These are phyloP conservation scores for Riparia riparia DNA, from an alignment of 2,113 vertebrate genomes.

Conservation along the genomic window DNA sequence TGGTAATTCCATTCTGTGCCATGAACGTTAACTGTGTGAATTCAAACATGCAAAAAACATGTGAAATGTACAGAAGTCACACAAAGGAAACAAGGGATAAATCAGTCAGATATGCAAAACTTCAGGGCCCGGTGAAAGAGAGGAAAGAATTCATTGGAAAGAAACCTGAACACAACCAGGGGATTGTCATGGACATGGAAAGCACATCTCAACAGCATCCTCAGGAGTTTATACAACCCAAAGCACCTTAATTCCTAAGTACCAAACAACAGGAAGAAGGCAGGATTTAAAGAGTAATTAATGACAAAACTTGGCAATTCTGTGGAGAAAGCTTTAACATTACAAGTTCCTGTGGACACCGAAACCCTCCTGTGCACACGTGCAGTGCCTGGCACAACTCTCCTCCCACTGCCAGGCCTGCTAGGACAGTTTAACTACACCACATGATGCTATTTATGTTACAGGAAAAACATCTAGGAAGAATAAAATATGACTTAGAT, in stretches of 20 bases:
- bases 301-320: not conserved
- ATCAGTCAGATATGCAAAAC: not conserved
- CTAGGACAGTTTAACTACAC: not conserved
- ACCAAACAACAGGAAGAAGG: not conserved
- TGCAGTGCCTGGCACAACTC: not conserved
- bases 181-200: not conserved
- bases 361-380: not conserved
- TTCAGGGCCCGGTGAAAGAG: not conserved
- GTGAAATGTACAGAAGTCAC: not conserved
- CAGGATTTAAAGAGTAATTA: not conserved
- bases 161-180: not conserved
- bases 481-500: not conserved
- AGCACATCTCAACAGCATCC: not conserved
- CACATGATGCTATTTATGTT: not conserved
- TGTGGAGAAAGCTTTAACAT: not conserved
- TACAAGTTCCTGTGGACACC: not conserved
- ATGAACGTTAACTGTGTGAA: not conserved
- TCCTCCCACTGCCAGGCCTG: not conserved
- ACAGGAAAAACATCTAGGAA: not conserved
- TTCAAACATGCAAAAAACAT: not conserved
- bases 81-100: not conserved
- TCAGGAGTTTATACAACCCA: not conserved
- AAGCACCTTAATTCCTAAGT: not conserved
- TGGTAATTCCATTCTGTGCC: not conserved
- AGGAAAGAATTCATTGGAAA: not conserved